Base-by-base conservation (phyloP, 2,888 invertebrate species). In the Syrphus vitripennis region DNA sequence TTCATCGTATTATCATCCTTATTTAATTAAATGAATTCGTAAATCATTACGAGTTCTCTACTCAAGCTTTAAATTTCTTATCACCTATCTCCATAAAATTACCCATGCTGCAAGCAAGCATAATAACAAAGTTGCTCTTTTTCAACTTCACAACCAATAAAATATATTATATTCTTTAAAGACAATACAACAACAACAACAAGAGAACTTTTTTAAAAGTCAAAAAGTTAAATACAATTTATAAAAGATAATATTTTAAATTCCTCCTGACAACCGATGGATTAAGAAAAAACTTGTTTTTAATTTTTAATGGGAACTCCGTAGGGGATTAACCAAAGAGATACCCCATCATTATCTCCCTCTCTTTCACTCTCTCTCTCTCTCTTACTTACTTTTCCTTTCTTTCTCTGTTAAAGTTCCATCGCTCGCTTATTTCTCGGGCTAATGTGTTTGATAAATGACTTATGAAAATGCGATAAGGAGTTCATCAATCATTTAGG, bases 381-480 rank as follows among this genome's bases (percentile, higher is more conserved):
- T 9, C 7, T 34, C 31, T 34, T 7, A 1, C 6, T 19, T 19
- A 7, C 21, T 21, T 12, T 48, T 12, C 12, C 16, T 12, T 21
- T 48, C 9, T 16, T 3, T 24, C 16, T n/a, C 1, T 1, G 3
- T 72, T 76, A 57, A 70, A 55, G 69, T 75, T 69, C 37, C 45
- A 40, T 55, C n/a, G 53, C n/a, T 48, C 10, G 34, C 14, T 53
- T 75, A 26, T 74, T 50, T 63, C 63, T 57, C 50, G 21, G 37
- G 37, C 55, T 65, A 83, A 77, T 59, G 57, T 77, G 69, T 34
- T 83, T 71, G 77, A 83, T 83, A 83, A 83, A 77, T 77, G 82
- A 65, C 82, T 83, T 80, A 80, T 80, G 82, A 77, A 83, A 83
- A 83, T 77, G 53, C 82, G 77, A 83, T 83, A 83, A 83, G 77